A percentile compares a stretch with the other conserved stretches of the same genome.
phyloP scores from a whole-genome alignment of 2,888 invertebrate species.

The Ceraclea dissimilis region DNA sequence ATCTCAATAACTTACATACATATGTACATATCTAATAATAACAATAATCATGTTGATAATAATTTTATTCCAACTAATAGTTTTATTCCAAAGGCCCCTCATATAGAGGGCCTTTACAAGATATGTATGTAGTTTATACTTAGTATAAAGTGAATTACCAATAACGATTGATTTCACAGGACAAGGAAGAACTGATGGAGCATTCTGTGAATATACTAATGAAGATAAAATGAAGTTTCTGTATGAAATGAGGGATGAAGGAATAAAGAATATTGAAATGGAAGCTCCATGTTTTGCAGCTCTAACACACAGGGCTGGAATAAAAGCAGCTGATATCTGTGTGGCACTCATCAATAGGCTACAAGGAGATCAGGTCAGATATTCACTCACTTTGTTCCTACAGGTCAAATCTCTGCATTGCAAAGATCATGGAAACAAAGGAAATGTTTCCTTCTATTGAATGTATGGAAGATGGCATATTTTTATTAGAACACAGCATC shows the following conservation, averaged over 20 bases:
- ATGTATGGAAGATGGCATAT: neutral
- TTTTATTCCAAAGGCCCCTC: too few species aligned
- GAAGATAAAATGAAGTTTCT: slow-evolving; percentile 59
- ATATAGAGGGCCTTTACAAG: too few species aligned
- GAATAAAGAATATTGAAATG: slow-evolving; percentile 74
- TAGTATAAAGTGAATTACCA: too few species aligned
- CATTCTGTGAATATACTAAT: slow-evolving; percentile 60
- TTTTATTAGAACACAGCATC: neutral
- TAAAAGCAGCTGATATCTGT: slow-evolving; percentile 62
- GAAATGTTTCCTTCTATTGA: too few species aligned
- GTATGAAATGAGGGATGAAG: slow-evolving; percentile 40
- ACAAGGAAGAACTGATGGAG: slow-evolving; percentile 69
- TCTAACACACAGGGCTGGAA: slow-evolving; percentile 54
- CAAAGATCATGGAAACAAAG: too few species aligned
- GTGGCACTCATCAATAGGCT: slow-evolving; percentile 64
- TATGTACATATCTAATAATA: neutral
- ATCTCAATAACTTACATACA: neutral
- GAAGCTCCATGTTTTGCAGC: slow-evolving; percentile 69
- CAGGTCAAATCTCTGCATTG: neutral
- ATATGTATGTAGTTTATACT: too few species aligned
- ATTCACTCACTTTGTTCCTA: too few species aligned
- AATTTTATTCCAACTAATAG: too few species aligned
- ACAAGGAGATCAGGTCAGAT: slow-evolving; percentile 57
- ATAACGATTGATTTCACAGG: too few species aligned
- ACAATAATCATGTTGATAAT: too few species aligned